Percentiles rank a stretch among this genome's conserved stretches.
Conservation (phyloP, 2,113 vertebrate species). For the Apeltes quadracus region DNA sequence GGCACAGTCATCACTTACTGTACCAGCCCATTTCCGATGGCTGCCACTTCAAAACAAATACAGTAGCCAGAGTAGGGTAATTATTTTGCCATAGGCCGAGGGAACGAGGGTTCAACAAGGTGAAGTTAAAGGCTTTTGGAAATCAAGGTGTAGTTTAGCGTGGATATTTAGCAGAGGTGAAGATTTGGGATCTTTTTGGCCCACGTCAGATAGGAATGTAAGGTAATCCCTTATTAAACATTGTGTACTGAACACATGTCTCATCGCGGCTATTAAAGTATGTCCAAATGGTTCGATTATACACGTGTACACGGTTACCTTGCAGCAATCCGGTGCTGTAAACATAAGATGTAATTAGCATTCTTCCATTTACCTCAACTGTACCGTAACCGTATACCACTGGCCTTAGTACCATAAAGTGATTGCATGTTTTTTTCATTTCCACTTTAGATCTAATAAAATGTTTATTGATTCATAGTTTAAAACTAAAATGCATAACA, state of each 20-base stretch:
- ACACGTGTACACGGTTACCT: background rate
- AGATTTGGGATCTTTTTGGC: background rate
- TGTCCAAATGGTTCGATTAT: background rate
- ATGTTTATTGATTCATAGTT: background rate
- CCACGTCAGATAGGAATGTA: background rate
- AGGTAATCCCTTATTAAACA: conserved; percentile 2
- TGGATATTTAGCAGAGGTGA: background rate
- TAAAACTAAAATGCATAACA: background rate
- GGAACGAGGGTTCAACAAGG: background rate
- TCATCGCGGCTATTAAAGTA: background rate
- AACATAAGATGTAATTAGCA: background rate
- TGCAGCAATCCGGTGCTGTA: background rate
- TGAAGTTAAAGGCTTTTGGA: background rate
- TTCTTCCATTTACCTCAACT: background rate
- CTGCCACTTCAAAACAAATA: conserved; percentile 56
- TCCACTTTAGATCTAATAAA: background rate
- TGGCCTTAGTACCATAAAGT: background rate
- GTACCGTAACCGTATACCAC: background rate
- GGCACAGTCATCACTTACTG: conserved; percentile 76
- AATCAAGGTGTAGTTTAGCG: background rate
- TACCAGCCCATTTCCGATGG: conserved; percentile 66
- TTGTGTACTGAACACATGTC: background rate
- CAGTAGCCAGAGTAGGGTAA: conserved; percentile 22
- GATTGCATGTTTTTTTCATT: background rate
- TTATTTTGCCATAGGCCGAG: conserved; percentile 3